These are phyloP conservation scores for Polypedilum pembai DNA, from an alignment of 1,140 invertebrate genomes.

Conservation along the genomic window DNA sequence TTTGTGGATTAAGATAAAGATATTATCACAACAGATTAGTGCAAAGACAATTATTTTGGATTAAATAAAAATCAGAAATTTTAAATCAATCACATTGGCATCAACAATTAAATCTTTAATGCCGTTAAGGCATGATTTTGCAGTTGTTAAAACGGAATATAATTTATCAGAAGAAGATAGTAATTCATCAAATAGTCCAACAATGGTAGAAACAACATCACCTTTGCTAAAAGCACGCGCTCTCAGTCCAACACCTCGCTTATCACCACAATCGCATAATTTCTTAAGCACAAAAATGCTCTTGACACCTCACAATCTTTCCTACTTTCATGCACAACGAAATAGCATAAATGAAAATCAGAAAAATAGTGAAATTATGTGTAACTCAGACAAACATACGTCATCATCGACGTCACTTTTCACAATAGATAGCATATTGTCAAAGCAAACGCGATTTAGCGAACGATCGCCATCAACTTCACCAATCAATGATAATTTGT, in stretches of 20 bases:
- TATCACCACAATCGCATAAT: conserved; percentile 6
- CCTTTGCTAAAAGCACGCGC: neutral
- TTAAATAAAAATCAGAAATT: neutral
- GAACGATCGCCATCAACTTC: conserved; percentile 37
- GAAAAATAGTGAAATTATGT: neutral
- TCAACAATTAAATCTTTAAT: conserved; percentile 24
- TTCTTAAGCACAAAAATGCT: conserved; percentile 21
- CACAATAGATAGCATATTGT: conserved; percentile 74
- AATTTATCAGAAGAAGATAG: conserved; percentile 18
- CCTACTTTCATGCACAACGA: conserved; percentile 2
- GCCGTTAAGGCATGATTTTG: neutral
- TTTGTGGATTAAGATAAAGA: neutral
- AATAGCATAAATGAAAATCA: conserved; percentile 10
- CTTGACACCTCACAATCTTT: neutral
- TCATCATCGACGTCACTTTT: conserved; percentile 58
- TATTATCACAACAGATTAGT: neutral
- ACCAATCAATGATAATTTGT: conserved; percentile 17
- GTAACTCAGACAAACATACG: conserved; percentile 33
- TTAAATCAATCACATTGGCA: neutral
- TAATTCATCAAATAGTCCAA: conserved; percentile 21
- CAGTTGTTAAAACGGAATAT: conserved; percentile 22
- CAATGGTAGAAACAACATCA: neutral
- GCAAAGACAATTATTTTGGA: neutral
- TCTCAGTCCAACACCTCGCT: neutral
- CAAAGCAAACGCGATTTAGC: conserved; percentile 34